Conservation (phyloP, 1,140 invertebrate species). For the Phthorimaea operculella region DNA sequence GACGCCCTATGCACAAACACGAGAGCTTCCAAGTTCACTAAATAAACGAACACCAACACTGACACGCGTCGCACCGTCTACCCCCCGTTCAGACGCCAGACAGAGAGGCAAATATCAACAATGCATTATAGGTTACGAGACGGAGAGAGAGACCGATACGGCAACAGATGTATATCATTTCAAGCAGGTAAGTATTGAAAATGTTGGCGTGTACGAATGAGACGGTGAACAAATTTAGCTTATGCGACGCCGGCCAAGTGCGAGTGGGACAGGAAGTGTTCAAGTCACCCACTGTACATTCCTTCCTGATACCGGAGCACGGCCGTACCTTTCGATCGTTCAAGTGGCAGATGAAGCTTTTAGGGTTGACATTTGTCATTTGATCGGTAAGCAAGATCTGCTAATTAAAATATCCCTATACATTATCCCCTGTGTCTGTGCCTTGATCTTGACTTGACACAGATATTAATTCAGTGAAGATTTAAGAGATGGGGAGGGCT, state of each 20-base stretch:
- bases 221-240: constrained; percentile 56
- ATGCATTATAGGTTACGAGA: constrained; percentile 38
- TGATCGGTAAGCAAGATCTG: constrained; percentile 1
- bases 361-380: constrained; percentile 45
- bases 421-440: no score
- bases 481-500: not conserved
- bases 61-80: constrained; percentile 57
- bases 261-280: constrained; percentile 57
- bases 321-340: constrained; percentile 67
- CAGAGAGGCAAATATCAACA: constrained; percentile 60
- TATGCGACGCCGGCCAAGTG: constrained; percentile 52
- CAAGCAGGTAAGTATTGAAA: constrained; percentile 66
- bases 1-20: constrained; percentile 64
- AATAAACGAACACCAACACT: constrained; percentile 67
- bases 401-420: not conserved
- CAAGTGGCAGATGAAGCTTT: constrained; percentile 67
- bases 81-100: constrained; percentile 57
- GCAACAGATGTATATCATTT: constrained; percentile 67
- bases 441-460: not conserved
- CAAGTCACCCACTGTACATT: constrained; percentile 66
- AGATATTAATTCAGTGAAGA: not conserved
- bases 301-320: constrained; percentile 64
- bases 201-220: constrained; percentile 58
- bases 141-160: constrained; percentile 41
- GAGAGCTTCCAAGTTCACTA: constrained; percentile 66